Evolutionary conservation across 1,140 invertebrate genomes (phyloP).

Genomic region (Drosophila pruinosa): DNA sequence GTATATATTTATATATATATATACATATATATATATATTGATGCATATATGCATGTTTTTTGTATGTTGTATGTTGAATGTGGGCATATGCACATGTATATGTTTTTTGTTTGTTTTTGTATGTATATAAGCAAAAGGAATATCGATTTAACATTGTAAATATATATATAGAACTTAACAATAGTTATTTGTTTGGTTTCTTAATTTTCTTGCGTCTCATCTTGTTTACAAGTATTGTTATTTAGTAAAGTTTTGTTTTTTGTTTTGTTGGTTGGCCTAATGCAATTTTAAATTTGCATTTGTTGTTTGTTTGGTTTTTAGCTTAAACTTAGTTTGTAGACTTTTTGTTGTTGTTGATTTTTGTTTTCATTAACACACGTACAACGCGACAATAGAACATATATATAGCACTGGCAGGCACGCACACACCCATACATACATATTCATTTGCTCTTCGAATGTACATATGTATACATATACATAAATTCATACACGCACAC

Average conservation of each 20-base stretch:
- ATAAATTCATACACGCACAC: not conserved
- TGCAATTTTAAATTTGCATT: too few relatives aligned
- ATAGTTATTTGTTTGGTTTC: slow-evolving; percentile 33
- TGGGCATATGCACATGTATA: slow-evolving; percentile 52
- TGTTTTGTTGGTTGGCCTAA: too few relatives aligned
- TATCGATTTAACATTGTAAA: slow-evolving; percentile 66
- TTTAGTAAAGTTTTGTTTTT: slow-evolving; percentile 29
- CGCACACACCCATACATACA: slow-evolving; percentile 11
- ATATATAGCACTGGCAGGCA: slow-evolving; percentile 13
- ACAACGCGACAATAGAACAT: slow-evolving; percentile 34
- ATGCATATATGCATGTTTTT: slow-evolving; percentile 21
- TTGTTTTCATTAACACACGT: slow-evolving; percentile 11
- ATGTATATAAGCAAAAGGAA: slow-evolving; percentile 74
- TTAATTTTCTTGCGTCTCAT: slow-evolving; percentile 14
- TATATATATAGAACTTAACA: slow-evolving; percentile 53
- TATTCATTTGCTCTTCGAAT: not conserved
- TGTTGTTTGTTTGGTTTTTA: slow-evolving; percentile 48
- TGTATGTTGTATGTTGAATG: slow-evolving; percentile 21
- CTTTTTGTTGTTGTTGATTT: slow-evolving; percentile 8
- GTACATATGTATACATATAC: not conserved
- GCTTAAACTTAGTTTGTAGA: slow-evolving; percentile 61
- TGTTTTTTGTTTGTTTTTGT: slow-evolving; percentile 34
- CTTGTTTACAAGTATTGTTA: slow-evolving; percentile 16
- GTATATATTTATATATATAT: slow-evolving; percentile 23
- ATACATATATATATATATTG: slow-evolving; percentile 45